Evolutionary conservation across 2,888 invertebrate genomes (phyloP), one percentile per base, ranked within the genome.

Genomic region (Tinea trinotella): DNA sequence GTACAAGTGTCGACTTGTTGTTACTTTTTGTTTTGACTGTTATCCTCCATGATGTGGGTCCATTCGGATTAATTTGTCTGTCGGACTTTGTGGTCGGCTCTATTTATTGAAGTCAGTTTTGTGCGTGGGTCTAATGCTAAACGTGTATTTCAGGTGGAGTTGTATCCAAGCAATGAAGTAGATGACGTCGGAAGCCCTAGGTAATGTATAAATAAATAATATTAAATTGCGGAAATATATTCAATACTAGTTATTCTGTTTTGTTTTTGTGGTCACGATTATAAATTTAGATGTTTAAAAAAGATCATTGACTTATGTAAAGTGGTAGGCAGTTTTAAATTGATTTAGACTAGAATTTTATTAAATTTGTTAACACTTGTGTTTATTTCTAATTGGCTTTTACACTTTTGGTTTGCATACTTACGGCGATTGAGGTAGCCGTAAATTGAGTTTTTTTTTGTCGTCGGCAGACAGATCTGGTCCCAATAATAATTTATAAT

Each of bases 1-100:
- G 70, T 64, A 68, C 70, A 76, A 81, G 74, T 76, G 73, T 76
- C 74, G 74, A 77, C 71, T 78, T 76, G 75, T 79, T 79, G 72
- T 80, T 75, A 76, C 69, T 68, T 74, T 74, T 71, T 75, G 71
- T 74, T 78, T 73, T 71, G 70, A 67, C 66, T 69, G 18, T 52
- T 66, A 63, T 69, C 64, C 70, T 67, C 62, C 60, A 35, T 68
- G 66, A 57, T 64, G 62, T 64, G 46, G 46, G 17, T 17, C 17
- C 10, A 46, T 46, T 46, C 40, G 12, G 40, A 40, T 40, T 40
- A 40, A 40, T 40, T 40, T 40, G 40, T 40, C 5, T 40, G 40
- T 40, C 40, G 40, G 40, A 40, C 40, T 40, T 40, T n/a, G 40
- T 4, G 13, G 12, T 35, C 12, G 4, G 40, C 1, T 40, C 7